Conservation (phyloP, 2,113 vertebrate species). For the Paracanthobrama guichenoti region DNA sequence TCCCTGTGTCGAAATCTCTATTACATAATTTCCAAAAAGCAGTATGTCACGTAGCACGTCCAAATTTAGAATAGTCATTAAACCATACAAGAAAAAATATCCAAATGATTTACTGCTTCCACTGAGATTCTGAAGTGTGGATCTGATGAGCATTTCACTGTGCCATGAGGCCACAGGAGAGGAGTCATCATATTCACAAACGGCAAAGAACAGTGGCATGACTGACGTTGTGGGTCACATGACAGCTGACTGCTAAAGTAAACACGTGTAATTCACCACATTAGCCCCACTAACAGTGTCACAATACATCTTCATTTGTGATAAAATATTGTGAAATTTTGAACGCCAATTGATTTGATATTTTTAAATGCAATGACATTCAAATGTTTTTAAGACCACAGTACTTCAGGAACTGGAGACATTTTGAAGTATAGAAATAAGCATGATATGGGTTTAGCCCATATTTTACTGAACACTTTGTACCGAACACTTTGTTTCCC, state of each 20-base stretch:
- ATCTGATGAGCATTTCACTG: background rate
- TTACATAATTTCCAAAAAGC: background rate
- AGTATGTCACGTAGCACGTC: background rate
- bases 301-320: background rate
- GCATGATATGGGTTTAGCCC: slow-evolving; percentile 1
- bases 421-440: background rate
- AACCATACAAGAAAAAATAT: background rate
- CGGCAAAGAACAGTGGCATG: background rate
- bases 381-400: background rate
- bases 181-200: background rate
- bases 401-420: background rate
- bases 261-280: background rate
- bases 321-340: background rate
- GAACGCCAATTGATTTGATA: background rate
- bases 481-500: too few species aligned
- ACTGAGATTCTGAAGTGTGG: background rate
- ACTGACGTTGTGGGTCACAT: background rate
- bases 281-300: background rate
- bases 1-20: too few species aligned
- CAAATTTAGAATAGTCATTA: background rate
- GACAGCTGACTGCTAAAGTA: background rate
- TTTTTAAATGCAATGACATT: background rate
- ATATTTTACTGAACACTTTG: slow-evolving; percentile 23
- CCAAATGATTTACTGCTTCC: background rate
- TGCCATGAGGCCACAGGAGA: background rate